Percentiles rank a stretch among this genome's conserved stretches.
These are phyloP conservation scores for Deroptyus accipitrinus DNA, from an alignment of 2,113 vertebrate genomes.

Conservation along the genomic window DNA sequence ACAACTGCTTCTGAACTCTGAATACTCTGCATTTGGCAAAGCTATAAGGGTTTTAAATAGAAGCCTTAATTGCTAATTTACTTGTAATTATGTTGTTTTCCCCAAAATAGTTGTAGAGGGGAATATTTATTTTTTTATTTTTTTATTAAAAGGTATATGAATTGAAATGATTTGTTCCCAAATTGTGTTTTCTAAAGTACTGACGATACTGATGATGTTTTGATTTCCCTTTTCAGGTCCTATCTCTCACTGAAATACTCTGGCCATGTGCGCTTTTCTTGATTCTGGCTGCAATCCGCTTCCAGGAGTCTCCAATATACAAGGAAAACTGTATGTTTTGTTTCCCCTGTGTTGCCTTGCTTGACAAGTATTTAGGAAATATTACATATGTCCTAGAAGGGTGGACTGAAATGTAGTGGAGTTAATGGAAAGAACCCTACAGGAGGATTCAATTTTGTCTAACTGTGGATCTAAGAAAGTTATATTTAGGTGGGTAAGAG, in stretches of 20 bases:
- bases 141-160: neutral
- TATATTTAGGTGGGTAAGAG: neutral
- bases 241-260: constrained; percentile 73
- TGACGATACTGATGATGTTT: neutral
- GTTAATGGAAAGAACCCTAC: neutral
- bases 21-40: neutral
- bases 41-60: neutral
- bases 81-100: neutral
- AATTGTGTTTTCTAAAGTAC: neutral
- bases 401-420: neutral
- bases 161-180: neutral
- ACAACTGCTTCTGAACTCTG: neutral
- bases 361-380: neutral
- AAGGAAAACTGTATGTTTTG: constrained; percentile 72
- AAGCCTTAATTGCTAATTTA: neutral
- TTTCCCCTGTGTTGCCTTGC: neutral
- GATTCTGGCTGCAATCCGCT: constrained; percentile 69
- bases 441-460: neutral
- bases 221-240: constrained; percentile 43
- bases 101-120: neutral
- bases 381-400: neutral
- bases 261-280: constrained; percentile 77
- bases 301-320: constrained; percentile 72
- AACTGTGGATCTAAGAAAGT: neutral
- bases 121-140: neutral